These are phyloP conservation scores for Arnoldichthys spilopterus DNA, from an alignment of 2,797 vertebrate species.

Conservation along the genomic window DNA sequence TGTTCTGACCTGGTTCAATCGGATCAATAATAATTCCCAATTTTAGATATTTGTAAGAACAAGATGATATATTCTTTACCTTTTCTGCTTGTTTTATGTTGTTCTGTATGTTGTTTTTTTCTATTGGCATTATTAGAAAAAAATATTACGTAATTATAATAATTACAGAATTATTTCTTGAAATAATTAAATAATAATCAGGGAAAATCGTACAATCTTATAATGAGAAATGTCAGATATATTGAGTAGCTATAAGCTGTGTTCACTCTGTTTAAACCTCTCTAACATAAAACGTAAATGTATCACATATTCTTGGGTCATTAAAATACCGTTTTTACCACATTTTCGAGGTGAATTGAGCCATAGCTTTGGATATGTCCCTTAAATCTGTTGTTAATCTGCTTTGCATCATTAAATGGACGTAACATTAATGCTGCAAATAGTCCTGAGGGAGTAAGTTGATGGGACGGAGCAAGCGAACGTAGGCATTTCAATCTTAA, in stretches of 20 bases:
- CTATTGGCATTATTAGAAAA: too few species aligned
- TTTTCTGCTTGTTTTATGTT: too few species aligned
- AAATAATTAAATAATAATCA: too few species aligned
- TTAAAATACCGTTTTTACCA: neutral
- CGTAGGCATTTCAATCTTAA: constrained; percentile 64
- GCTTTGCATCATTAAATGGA: constrained; percentile 59
- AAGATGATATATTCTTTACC: too few species aligned
- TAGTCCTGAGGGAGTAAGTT: constrained; percentile 52
- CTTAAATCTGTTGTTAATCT: constrained; percentile 61
- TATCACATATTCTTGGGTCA: neutral
- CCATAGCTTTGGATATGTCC: constrained; percentile 28
- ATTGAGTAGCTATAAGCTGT: neutral
- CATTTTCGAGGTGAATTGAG: neutral
- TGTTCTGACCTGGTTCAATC: too few species aligned
- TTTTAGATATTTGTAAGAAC: too few species aligned
- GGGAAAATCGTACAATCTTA: too few species aligned
- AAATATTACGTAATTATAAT: too few species aligned
- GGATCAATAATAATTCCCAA: too few species aligned
- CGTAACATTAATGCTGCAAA: constrained; percentile 57
- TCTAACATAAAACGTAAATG: neutral
- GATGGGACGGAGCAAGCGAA: constrained; percentile 51
- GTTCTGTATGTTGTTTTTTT: too few species aligned
- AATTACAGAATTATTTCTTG: too few species aligned
- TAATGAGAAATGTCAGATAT: too few species aligned
- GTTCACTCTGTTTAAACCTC: neutral